phyloP scores from a whole-genome alignment of 2,888 invertebrate species.

The Elgonia sp. region DNA sequence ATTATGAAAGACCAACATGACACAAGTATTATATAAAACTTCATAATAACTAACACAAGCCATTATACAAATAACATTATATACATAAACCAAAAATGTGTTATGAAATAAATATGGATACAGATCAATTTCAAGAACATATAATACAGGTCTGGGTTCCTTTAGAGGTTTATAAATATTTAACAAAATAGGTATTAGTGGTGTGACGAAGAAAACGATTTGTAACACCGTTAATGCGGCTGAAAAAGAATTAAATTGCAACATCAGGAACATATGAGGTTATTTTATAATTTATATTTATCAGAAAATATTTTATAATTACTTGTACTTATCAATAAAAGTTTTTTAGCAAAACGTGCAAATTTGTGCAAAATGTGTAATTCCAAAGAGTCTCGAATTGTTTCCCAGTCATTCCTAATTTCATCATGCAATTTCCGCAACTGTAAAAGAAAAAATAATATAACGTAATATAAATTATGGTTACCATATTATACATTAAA shows the following conservation, averaged over 20 bases:
- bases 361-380: conserved; percentile 13
- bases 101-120: conserved; percentile 49
- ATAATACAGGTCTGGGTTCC: conserved; percentile 34
- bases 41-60: conserved; percentile 40
- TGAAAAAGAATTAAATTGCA: too few species aligned
- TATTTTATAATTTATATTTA: too few species aligned
- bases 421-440: conserved; percentile 11
- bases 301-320: neutral
- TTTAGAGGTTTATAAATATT: conserved; percentile 32
- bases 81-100: conserved; percentile 43
- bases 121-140: conserved; percentile 42
- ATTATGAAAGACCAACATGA: conserved; percentile 47
- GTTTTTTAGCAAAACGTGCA: conserved; percentile 15
- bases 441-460: conserved; percentile 4
- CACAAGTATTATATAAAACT: conserved; percentile 43
- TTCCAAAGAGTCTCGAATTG: neutral
- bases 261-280: too few species aligned
- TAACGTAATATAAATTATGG: neutral
- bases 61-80: conserved; percentile 37
- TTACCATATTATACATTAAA: neutral
- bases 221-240: neutral
- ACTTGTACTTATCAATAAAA: conserved; percentile 36
- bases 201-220: conserved; percentile 16
- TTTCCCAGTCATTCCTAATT: conserved; percentile 35
- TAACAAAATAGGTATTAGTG: conserved; percentile 24